phyloP scores from a whole-genome alignment of 1,140 invertebrate species.

The Sitophilus oryzae region DNA sequence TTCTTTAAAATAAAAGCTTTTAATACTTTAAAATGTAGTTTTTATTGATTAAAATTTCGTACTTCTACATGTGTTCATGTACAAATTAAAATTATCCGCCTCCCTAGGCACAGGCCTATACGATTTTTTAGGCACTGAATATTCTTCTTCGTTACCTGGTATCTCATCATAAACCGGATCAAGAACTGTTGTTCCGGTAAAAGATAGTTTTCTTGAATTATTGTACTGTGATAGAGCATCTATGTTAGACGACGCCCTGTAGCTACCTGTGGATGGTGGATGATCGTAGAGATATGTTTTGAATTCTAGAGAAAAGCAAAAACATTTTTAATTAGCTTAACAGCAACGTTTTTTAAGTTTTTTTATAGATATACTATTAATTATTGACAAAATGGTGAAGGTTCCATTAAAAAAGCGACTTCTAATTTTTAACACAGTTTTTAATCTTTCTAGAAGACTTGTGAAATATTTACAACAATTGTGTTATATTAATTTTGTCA shows the following conservation, averaged over 20 bases:
- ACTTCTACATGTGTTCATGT: slow-evolving; percentile 30
- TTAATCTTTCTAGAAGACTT: too few relatives aligned
- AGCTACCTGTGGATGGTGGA: slow-evolving; percentile 39
- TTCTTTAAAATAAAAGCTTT: too few relatives aligned
- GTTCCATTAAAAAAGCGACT: too few relatives aligned
- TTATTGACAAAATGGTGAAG: too few relatives aligned
- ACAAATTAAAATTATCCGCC: slow-evolving; percentile 13
- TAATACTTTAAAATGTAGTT: too few relatives aligned
- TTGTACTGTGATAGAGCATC: slow-evolving; percentile 22
- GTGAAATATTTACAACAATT: too few relatives aligned
- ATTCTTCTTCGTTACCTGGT: slow-evolving; percentile 12
- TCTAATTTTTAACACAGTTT: too few relatives aligned
- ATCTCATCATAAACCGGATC: slow-evolving; percentile 41
- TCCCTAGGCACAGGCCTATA: neutral
- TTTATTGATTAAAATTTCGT: slow-evolving; percentile 24
- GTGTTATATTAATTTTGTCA: too few relatives aligned
- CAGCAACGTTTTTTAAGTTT: too few relatives aligned
- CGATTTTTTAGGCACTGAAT: neutral
- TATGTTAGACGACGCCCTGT: slow-evolving; percentile 32
- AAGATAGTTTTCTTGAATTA: neutral
- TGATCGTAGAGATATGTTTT: slow-evolving; percentile 34
- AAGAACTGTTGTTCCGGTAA: slow-evolving; percentile 5
- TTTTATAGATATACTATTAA: too few relatives aligned
- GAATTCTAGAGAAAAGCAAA: too few relatives aligned
- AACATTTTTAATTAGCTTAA: neutral